phyloP scores from a whole-genome alignment of 2,888 invertebrate genomes.

The Eudemis profundana region DNA sequence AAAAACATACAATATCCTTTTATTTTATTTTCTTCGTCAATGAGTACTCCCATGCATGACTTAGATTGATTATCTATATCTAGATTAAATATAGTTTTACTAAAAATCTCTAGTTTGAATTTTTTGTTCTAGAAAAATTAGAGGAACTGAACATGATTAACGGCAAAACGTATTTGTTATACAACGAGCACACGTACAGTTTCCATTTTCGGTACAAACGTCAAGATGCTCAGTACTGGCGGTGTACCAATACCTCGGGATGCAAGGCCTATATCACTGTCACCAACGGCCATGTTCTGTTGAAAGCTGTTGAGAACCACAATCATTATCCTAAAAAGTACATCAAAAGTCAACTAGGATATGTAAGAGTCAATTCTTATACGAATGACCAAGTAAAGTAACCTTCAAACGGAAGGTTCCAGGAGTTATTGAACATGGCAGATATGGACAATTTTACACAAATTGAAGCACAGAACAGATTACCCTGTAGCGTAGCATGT shows the following conservation, averaged over 20 bases:
- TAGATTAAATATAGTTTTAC: too few species aligned
- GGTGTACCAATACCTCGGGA: constrained; percentile 30
- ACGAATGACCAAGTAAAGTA: too few species aligned
- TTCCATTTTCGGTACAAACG: constrained; percentile 23
- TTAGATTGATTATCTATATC: too few species aligned
- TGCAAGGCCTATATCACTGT: constrained; percentile 37
- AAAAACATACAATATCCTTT: too few species aligned
- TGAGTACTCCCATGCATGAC: too few species aligned
- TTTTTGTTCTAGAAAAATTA: constrained; percentile 41
- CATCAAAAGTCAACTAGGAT: constrained; percentile 7
- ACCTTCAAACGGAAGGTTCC: too few species aligned
- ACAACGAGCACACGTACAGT: constrained; percentile 47
- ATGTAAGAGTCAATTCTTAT: background rate
- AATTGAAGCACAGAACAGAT: too few species aligned
- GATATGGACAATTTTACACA: too few species aligned
- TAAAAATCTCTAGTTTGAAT: background rate
- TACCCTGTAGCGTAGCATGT: too few species aligned
- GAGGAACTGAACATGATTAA: constrained; percentile 51
- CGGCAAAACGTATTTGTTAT: constrained; percentile 48
- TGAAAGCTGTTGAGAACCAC: constrained; percentile 21
- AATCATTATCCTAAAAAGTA: constrained; percentile 29
- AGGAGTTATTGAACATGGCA: too few species aligned
- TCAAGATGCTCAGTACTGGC: constrained; percentile 29
- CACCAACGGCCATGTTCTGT: background rate
- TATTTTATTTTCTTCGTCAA: too few species aligned